These are phyloP conservation scores for Melangyna quadrimaculata DNA, from an alignment of 2,888 invertebrate genomes.

Conservation along the genomic window DNA sequence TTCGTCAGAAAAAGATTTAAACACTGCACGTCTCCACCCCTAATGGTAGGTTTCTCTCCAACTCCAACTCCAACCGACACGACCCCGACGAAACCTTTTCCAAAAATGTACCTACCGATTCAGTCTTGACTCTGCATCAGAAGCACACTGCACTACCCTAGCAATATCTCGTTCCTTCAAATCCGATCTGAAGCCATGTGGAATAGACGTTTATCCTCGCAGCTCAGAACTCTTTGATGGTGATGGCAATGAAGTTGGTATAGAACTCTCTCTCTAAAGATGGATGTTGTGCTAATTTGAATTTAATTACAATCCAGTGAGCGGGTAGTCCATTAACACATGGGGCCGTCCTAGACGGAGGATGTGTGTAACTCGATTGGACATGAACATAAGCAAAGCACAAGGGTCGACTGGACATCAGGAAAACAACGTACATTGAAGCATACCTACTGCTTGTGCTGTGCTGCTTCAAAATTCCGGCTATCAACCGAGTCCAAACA, in stretches of 20 bases:
- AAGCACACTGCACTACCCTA: conserved; percentile 43
- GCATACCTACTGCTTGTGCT: neutral
- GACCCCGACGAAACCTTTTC: conserved; percentile 47
- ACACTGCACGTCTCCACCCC: conserved; percentile 72
- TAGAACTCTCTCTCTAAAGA: conserved; percentile 65
- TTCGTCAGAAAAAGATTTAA: conserved; percentile 71
- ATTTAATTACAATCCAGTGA: conserved; percentile 78
- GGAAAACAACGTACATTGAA: neutral
- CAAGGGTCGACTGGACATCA: conserved; percentile 38
- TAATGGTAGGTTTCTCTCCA: conserved; percentile 71
- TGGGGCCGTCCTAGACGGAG: conserved; percentile 71
- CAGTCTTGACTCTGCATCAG: conserved; percentile 48
- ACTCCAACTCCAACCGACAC: neutral
- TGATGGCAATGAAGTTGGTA: conserved; percentile 53
- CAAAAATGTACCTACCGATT: conserved; percentile 1
- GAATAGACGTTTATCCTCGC: conserved; percentile 40
- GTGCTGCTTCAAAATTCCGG: neutral
- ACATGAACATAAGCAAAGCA: conserved; percentile 54
- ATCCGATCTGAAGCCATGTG: conserved; percentile 14
- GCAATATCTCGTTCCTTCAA: neutral
- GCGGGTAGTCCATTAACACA: conserved; percentile 76
- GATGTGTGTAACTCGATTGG: conserved; percentile 64
- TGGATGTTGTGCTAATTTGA: conserved; percentile 79
- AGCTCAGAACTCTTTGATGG: neutral
- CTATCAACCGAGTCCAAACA: conserved; percentile 26